Percentiles rank a stretch among this genome's conserved stretches.
These are phyloP conservation scores for Lycophotia porphyrea DNA, from an alignment of 2,888 invertebrate species.

Conservation along the genomic window DNA sequence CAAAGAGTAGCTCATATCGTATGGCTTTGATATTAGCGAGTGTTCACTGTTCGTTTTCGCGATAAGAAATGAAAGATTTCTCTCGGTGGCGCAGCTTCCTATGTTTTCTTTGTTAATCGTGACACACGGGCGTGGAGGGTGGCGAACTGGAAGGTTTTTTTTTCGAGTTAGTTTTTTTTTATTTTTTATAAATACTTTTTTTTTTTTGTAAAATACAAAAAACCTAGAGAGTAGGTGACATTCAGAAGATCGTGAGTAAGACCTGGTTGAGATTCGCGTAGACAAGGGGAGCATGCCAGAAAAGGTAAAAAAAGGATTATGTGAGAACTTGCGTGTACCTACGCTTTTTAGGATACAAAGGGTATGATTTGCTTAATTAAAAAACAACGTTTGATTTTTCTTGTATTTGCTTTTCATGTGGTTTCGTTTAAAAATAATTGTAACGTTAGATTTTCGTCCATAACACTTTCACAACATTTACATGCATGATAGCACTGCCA, in stretches of 20 bases:
- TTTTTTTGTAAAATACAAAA: no score
- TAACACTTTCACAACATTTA: background rate
- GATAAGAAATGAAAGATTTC: constrained; percentile 87
- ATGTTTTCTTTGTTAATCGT: constrained; percentile 69
- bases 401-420: background rate
- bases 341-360: background rate
- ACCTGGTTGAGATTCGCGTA: background rate
- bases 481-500: background rate
- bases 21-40: constrained; percentile 74
- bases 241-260: background rate
- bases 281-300: background rate
- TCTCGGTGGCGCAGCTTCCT: constrained; percentile 67
- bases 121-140: constrained; percentile 66
- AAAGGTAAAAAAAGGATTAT: background rate
- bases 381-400: background rate
- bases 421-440: background rate
- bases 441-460: background rate
- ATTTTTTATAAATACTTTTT: no score
- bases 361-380: background rate
- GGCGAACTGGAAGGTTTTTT: background rate
- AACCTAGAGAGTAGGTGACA: no score
- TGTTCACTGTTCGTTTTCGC: constrained; percentile 67
- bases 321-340: background rate
- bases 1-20: constrained; percentile 60
- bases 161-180: no score